Evolutionary conservation across 2,113 vertebrate genomes (phyloP).

Genomic region (Isurus oxyrinchus): DNA sequence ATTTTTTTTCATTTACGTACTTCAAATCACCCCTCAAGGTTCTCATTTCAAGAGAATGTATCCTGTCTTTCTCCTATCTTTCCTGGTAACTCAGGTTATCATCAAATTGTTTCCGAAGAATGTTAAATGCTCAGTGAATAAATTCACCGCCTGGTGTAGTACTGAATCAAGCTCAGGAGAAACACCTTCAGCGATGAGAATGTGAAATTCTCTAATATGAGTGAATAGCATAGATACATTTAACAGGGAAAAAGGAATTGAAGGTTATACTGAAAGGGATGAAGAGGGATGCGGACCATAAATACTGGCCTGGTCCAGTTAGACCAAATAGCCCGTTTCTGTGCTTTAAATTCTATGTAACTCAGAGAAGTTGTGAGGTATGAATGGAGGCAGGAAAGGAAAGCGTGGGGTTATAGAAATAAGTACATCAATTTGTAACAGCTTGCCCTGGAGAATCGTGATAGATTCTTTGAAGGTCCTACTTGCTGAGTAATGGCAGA

Average conservation of each 20-base stretch:
- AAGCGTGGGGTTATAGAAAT: background rate
- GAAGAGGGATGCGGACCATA: background rate
- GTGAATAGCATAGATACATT: background rate
- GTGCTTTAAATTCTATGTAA: background rate
- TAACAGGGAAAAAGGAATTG: background rate
- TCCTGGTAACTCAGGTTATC: background rate
- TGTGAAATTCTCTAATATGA: background rate
- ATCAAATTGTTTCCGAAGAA: background rate
- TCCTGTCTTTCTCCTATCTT: background rate
- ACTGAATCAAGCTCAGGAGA: background rate
- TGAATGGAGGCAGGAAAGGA: background rate
- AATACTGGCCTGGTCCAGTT: background rate
- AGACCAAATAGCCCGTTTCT: background rate
- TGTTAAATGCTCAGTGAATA: background rate
- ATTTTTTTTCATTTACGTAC: background rate
- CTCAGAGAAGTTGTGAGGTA: background rate
- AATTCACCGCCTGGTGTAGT: background rate
- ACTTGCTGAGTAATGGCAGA: background rate
- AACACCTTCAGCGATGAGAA: background rate
- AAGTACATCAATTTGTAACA: background rate
- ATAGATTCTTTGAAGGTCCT: background rate
- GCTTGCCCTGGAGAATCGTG: background rate
- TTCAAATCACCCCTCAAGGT: background rate
- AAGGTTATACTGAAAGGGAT: background rate
- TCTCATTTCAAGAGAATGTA: background rate